Percentiles rank a stretch among this genome's conserved stretches.
Conservation (phyloP, 1,140 invertebrate genomes). For the Dreissena rostriformis region DNA sequence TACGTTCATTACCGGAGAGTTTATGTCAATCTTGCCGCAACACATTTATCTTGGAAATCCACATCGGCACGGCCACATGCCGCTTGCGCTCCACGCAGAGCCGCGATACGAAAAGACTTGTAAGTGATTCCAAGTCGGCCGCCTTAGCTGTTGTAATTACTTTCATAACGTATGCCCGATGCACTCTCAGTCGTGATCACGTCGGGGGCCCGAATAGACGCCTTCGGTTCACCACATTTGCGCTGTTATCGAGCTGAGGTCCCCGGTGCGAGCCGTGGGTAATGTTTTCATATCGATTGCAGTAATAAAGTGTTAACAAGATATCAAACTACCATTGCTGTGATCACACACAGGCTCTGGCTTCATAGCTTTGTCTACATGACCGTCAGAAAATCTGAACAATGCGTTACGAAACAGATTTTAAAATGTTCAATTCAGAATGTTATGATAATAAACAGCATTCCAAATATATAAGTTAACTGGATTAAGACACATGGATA, state of each 20-base stretch:
- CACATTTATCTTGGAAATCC: neutral
- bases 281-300: too few relatives aligned
- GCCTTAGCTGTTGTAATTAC: neutral
- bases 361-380: too few relatives aligned
- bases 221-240: neutral
- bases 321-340: neutral
- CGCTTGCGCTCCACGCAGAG: too few relatives aligned
- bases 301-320: slow-evolving; percentile 43
- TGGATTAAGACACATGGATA: too few relatives aligned
- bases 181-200: neutral
- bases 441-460: too few relatives aligned
- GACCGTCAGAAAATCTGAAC: too few relatives aligned
- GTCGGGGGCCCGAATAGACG: neutral
- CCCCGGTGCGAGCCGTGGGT: neutral
- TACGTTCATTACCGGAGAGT: neutral
- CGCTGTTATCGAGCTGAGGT: neutral
- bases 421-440: too few relatives aligned
- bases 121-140: neutral
- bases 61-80: too few relatives aligned
- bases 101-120: neutral
- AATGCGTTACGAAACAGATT: too few relatives aligned
- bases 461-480: too few relatives aligned
- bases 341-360: too few relatives aligned
- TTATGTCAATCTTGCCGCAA: neutral
- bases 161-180: neutral